These are phyloP conservation scores for Asobara japonica DNA, from an alignment of 1,140 invertebrate genomes.

Conservation along the genomic window DNA sequence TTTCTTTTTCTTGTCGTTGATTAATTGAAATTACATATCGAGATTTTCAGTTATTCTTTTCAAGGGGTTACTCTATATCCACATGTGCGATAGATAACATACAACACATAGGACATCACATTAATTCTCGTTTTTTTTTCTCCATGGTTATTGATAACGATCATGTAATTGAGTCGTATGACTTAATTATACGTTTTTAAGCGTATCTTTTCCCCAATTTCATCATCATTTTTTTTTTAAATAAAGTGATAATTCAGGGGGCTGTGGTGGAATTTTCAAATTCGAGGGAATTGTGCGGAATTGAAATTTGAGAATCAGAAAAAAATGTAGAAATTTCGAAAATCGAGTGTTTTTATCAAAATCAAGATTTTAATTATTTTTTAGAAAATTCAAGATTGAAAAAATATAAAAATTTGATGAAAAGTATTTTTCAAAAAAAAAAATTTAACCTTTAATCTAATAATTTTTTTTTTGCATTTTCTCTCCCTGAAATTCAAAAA, in stretches of 20 bases:
- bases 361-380: no score
- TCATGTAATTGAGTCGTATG: constrained; percentile 13
- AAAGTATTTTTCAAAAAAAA: no score
- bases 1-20: background rate
- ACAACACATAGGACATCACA: constrained; percentile 54
- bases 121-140: constrained; percentile 43
- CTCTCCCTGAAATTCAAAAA: no score
- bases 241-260: background rate
- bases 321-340: no score
- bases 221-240: constrained; percentile 3
- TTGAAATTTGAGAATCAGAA: no score
- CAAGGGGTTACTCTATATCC: constrained; percentile 20
- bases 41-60: constrained; percentile 19
- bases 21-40: constrained; percentile 31
- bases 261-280: no score
- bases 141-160: constrained; percentile 31
- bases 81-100: constrained; percentile 47
- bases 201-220: constrained; percentile 38
- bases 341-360: no score
- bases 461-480: no score
- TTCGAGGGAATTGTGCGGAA: no score
- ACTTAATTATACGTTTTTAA: constrained; percentile 40
- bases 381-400: no score
- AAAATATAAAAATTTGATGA: no score
- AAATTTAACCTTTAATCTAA: no score